Percentiles rank a stretch among this genome's conserved stretches.
Conservation (phyloP, 2,888 invertebrate genomes). For the Furcula furcula region DNA sequence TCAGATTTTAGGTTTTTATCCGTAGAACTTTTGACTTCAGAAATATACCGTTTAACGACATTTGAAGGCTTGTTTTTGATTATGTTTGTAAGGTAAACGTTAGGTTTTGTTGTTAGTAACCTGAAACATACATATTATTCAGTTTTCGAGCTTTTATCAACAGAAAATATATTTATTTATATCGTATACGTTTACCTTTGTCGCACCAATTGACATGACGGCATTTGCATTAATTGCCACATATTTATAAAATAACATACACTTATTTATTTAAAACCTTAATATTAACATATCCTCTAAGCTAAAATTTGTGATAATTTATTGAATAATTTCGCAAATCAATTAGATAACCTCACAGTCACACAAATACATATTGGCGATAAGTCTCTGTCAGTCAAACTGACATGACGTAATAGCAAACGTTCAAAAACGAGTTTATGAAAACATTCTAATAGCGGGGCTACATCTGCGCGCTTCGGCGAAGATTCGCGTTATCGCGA, state of each 20-base stretch:
- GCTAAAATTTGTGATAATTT: constrained; percentile 17
- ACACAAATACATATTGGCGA: no score
- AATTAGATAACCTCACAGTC: constrained; percentile 22
- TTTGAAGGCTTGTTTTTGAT: constrained; percentile 56
- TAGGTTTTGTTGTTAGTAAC: constrained; percentile 50
- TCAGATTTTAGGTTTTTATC: constrained; percentile 52
- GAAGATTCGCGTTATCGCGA: no score
- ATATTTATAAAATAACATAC: constrained; percentile 38
- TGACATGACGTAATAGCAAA: constrained; percentile 20
- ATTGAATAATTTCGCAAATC: constrained; percentile 9
- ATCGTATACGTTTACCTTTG: constrained; percentile 53
- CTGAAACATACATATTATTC: constrained; percentile 44
- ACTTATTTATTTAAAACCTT: constrained; percentile 5
- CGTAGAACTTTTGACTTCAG: constrained; percentile 44
- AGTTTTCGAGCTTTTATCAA: constrained; percentile 10
- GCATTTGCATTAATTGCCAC: constrained; percentile 67
- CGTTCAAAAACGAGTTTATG: constrained; percentile 17
- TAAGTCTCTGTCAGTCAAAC: constrained; percentile 29
- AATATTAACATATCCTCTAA: constrained; percentile 41
- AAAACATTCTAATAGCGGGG: no score
- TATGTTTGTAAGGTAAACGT: constrained; percentile 49
- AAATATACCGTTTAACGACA: constrained; percentile 49
- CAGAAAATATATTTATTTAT: constrained; percentile 1
- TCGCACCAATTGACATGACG: constrained; percentile 51
- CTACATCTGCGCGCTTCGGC: no score